Base-by-base conservation (phyloP, 37 sponge, comb jelly and placozoan genomes). In the Aphrocallistes beatrix region DNA sequence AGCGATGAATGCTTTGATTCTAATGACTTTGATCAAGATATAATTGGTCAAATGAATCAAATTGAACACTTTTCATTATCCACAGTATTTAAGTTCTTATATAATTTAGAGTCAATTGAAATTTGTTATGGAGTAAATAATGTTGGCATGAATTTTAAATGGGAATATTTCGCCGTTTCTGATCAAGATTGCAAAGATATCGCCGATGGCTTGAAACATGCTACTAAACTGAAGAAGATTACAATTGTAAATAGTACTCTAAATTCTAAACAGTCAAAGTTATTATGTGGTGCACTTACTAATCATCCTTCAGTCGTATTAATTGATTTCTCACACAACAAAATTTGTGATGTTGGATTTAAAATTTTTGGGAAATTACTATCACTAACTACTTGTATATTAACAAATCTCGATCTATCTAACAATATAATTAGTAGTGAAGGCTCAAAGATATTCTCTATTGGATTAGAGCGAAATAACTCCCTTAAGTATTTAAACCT, bases 251-350 rank as follows among this genome's bases (percentile, higher is more conserved):
- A 28, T 3, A 60, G 75, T 60, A 8, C n/a, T 6, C n/a, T 60
- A 28, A 60, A 60, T 3, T 60, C 28, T 60, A 19, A 1, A 25
- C 75, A 60, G 10, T 19, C n/a, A 25, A 60, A 60, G 21, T 32
- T 60, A 32, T 25, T 60, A 32, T 28, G 3, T 3, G 75, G 17
- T 19, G 8, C 75, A 25, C 75, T 60, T 8, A 19, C n/a, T 21
- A 13, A 60, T 13, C 75, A 60, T 30, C 75, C 34, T 19, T 60
- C 75, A 32, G n/a, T 60, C 75, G n/a, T 6, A 19, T 25, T 19
- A 25, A 19, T 60, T 19, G 75, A 60, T 30, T 60, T 60, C n/a
- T 60, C 75, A 60, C 75, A 60, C n/a, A 60, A 60, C n/a, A 60
- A 60, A 30, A 60, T 60, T 19, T 25, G 75, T 60, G 75, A 60